Evolutionary conservation across 2,797 vertebrate genomes (phyloP).

Genomic region (Columba guinea): DNA sequence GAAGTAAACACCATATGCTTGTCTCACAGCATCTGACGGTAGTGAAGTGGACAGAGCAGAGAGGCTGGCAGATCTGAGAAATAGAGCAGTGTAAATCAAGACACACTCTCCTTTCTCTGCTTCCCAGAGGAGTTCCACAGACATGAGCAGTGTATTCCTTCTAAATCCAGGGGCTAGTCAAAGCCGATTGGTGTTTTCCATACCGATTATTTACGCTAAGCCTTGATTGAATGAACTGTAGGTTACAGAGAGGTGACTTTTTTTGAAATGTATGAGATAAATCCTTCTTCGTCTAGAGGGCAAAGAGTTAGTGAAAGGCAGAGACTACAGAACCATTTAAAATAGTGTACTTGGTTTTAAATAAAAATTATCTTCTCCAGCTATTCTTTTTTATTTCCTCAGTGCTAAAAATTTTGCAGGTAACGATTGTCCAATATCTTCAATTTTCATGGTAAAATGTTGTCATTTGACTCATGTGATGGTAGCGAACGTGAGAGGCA

Average conservation of each 20-base stretch:
- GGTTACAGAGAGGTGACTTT: conserved; percentile 49
- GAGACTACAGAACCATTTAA: not conserved
- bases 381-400: not conserved
- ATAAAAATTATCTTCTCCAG: not conserved
- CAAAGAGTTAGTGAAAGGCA: not conserved
- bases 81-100: conserved; percentile 14
- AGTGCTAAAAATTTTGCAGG: not conserved
- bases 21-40: conserved; percentile 61
- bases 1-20: conserved; percentile 72
- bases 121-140: conserved; percentile 9
- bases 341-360: not conserved
- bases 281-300: not conserved
- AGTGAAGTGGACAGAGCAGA: conserved; percentile 59
- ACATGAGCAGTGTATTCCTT: conserved; percentile 17
- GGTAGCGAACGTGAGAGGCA: not conserved
- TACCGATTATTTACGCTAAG: conserved; percentile 55
- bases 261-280: conserved; percentile 46
- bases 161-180: conserved; percentile 28
- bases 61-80: conserved; percentile 31
- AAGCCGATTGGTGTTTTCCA: conserved; percentile 37
- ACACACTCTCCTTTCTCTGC: not conserved
- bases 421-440: not conserved
- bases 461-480: not conserved
- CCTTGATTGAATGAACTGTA: conserved; percentile 30
- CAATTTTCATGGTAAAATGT: not conserved